These are phyloP conservation scores for Polydrusus cervinus DNA, from an alignment of 2,888 invertebrate genomes.

Conservation along the genomic window DNA sequence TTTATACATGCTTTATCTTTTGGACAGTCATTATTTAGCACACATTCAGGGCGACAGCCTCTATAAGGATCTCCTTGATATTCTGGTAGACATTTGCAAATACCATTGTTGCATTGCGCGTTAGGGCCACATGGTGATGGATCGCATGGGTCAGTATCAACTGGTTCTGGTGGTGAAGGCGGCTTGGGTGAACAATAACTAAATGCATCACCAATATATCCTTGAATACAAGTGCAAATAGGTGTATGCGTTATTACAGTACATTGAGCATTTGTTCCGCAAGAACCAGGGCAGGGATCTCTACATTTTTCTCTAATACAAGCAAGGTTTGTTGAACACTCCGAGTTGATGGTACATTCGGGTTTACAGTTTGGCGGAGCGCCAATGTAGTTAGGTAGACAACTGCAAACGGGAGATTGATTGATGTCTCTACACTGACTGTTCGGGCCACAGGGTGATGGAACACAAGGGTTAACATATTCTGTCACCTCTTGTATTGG, in stretches of 20 bases:
- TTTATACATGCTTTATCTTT: slow-evolving; percentile 80
- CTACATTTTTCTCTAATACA: slow-evolving; percentile 76
- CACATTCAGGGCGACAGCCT: slow-evolving; percentile 82
- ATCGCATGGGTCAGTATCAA: slow-evolving; percentile 77
- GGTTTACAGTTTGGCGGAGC: slow-evolving; percentile 75
- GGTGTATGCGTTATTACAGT: slow-evolving; percentile 80
- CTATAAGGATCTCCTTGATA: slow-evolving; percentile 82
- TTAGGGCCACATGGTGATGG: slow-evolving; percentile 84
- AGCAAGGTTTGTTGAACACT: slow-evolving; percentile 73
- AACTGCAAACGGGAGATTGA: slow-evolving; percentile 74
- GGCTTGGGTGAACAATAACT: slow-evolving; percentile 67
- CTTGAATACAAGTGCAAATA: slow-evolving; percentile 78
- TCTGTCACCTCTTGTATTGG: slow-evolving; percentile 58
- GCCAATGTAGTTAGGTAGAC: slow-evolving; percentile 72
- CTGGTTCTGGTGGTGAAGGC: slow-evolving; percentile 62
- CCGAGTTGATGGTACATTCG: slow-evolving; percentile 74
- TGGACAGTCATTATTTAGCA: slow-evolving; percentile 80
- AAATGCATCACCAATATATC: slow-evolving; percentile 79
- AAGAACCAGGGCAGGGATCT: slow-evolving; percentile 79
- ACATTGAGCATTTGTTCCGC: slow-evolving; percentile 78
- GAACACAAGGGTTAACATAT: slow-evolving; percentile 72
- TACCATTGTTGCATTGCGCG: slow-evolving; percentile 79
- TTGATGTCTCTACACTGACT: slow-evolving; percentile 74
- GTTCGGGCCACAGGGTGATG: slow-evolving; percentile 77
- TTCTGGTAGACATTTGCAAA: slow-evolving; percentile 79